Evolutionary conservation across 2,113 vertebrate species (phyloP).

Genomic region (Baryphthengus martii): DNA sequence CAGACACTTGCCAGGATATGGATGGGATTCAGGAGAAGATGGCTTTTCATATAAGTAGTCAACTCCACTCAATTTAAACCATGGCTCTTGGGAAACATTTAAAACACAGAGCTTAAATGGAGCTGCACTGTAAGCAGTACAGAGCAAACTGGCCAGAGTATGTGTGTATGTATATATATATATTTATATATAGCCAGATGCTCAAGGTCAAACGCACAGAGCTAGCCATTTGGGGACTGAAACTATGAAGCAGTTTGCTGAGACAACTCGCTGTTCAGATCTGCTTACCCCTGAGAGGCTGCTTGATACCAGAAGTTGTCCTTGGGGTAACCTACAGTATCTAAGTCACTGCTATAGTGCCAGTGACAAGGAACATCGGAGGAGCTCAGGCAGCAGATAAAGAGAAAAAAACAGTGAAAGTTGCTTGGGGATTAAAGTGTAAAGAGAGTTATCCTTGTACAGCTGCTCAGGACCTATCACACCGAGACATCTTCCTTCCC

Average conservation of each 20-base stretch:
- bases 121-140: conserved; percentile 49
- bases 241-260: background rate
- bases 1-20: conserved; percentile 39
- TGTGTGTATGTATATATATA: background rate
- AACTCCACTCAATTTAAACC: conserved; percentile 56
- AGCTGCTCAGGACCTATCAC: background rate
- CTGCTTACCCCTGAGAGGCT: background rate
- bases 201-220: conserved; percentile 43
- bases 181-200: conserved; percentile 37
- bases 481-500: background rate
- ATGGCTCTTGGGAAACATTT: conserved; percentile 56
- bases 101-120: conserved; percentile 42
- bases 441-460: background rate
- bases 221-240: background rate
- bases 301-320: background rate
- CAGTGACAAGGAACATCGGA: background rate
- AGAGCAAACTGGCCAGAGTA: conserved; percentile 10
- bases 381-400: background rate
- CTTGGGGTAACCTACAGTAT: background rate
- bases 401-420: background rate
- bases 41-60: conserved; percentile 61
- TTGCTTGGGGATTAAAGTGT: background rate
- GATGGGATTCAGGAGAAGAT: conserved; percentile 46
- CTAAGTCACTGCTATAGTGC: background rate
- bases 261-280: background rate